Base-by-base conservation (phyloP, 2,888 invertebrate genomes). In the Drosophila borealis region DNA sequence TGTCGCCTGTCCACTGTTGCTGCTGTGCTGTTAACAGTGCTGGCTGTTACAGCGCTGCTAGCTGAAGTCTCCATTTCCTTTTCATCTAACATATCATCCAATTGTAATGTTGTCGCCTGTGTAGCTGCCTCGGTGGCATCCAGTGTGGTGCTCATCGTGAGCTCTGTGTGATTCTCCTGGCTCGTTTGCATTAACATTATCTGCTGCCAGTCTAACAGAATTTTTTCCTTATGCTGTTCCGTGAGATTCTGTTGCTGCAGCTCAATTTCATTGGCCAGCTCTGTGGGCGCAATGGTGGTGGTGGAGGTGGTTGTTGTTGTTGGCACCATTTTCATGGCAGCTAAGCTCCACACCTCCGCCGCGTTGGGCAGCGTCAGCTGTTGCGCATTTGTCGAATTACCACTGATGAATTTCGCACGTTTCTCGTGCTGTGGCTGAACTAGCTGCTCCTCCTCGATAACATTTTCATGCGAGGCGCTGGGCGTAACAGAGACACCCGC, bases 311-410 rank as follows among this genome's bases (percentile, higher is more conserved):
- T 48, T 29, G 65, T 36, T 53, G 61, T 67, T 65, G 34, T 42
- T 4, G 89, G 89, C 53, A 90, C 83, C 39, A 83, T 70, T 83
- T 91, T 91, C 88, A 92, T 86, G 10, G 88, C 84, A 0, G 90
- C 91, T 55, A 92, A 70, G 34, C 90, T 90, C 91, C 92, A 92
- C 1, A 85, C 90, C 36, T 92, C 92, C 1, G 90, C 89, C 14
- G 74, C 80, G 64, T 90, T 90, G 34, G 92, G 91, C 48, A 91
- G 63, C 25, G 80, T 83, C 44, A 92, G 66, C 61, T 91, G 89
- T 29, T 91, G 89, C 11, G 88, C 80, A 75, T 90, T 91, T 36
- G 90, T 91, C 13, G 90, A 88, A 61, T 90, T 91, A 14, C 90
- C 90, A 53, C 74, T 89, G 6, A 92, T 89, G 51, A 88, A 91